These are phyloP conservation scores for Psilopogon haemacephalus DNA, from an alignment of 2,113 vertebrate species.

Conservation along the genomic window DNA sequence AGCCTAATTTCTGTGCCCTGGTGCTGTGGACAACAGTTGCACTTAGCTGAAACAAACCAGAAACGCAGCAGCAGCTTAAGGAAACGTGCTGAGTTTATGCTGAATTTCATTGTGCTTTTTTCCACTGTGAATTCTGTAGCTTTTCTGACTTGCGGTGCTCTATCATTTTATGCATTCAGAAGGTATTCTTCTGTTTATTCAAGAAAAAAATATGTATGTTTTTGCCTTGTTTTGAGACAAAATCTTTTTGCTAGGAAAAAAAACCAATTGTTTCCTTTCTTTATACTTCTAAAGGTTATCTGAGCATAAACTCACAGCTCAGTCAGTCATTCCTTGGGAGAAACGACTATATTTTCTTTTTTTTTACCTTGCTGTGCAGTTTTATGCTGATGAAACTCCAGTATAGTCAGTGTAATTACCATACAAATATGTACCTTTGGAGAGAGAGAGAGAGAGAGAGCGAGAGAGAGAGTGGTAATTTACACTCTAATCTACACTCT, in stretches of 20 bases:
- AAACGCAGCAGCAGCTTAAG: conserved; percentile 17
- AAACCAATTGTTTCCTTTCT: background rate
- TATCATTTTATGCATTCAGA: conserved; percentile 27
- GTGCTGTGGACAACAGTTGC: background rate
- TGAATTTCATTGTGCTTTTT: conserved; percentile 16
- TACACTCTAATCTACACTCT: background rate
- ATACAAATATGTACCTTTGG: background rate
- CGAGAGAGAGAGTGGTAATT: background rate
- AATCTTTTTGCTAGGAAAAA: background rate
- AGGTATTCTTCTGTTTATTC: conserved; percentile 48
- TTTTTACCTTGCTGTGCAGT: background rate
- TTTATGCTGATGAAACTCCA: background rate
- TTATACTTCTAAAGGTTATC: background rate
- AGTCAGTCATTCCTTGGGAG: background rate
- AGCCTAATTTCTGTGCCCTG: conserved; percentile 34
- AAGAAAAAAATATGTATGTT: background rate
- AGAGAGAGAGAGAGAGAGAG: background rate
- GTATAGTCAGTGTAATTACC: background rate
- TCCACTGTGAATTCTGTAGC: conserved; percentile 66
- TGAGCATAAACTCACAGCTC: conserved; percentile 9
- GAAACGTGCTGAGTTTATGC: conserved; percentile 12
- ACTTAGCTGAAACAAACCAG: conserved; percentile 8
- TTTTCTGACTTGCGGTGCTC: conserved; percentile 45
- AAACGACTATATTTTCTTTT: background rate
- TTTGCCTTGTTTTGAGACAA: conserved; percentile 51